Conservation (phyloP, 2,113 vertebrate species). For the Syngnathus floridae region DNA sequence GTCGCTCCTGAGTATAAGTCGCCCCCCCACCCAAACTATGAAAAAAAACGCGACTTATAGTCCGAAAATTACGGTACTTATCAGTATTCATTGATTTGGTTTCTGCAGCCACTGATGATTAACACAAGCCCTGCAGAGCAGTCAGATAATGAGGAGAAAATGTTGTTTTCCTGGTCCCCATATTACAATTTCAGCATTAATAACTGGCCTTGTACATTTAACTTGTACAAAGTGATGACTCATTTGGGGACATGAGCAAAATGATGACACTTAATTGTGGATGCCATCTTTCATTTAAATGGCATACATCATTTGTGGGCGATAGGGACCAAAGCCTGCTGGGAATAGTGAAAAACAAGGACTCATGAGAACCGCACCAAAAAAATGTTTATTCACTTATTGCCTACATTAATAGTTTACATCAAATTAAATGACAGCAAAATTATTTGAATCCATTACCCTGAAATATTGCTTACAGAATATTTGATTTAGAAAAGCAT, state of each 20-base stretch:
- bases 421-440: background rate
- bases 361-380: background rate
- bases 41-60: too few species aligned
- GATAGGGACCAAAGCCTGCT: background rate
- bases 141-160: slow-evolving; percentile 28
- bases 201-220: slow-evolving; percentile 5
- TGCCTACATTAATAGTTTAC: background rate
- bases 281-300: background rate
- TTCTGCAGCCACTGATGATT: background rate
- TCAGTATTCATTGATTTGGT: background rate
- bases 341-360: background rate
- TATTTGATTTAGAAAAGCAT: too few species aligned
- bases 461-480: too few species aligned
- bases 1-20: too few species aligned
- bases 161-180: slow-evolving; percentile 2
- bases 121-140: slow-evolving; percentile 7
- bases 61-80: too few species aligned
- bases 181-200: background rate
- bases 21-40: too few species aligned
- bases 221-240: background rate
- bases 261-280: background rate
- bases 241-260: background rate
- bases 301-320: background rate
- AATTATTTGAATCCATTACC: background rate
- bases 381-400: background rate